Evolutionary conservation across 2,888 invertebrate species (phyloP).

Genomic region (Desoria tigrina): DNA sequence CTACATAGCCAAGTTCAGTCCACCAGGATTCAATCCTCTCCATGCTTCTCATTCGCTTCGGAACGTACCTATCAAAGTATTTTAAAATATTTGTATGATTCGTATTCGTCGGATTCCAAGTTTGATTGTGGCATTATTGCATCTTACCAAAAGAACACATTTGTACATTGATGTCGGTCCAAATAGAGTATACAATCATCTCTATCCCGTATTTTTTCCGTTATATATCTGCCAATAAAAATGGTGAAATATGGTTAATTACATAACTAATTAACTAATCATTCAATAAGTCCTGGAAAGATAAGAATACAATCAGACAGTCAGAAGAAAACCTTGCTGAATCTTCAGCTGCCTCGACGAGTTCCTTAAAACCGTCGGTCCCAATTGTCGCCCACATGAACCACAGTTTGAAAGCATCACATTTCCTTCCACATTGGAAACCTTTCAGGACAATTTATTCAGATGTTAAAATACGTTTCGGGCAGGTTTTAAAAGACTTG

Average conservation of each 20-base stretch:
- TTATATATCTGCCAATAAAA: conserved; percentile 62
- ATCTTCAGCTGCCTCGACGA: conserved; percentile 69
- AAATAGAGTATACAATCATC: conserved; percentile 67
- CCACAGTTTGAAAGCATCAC: conserved; percentile 91
- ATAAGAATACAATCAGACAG: too few species aligned
- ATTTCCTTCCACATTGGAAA: conserved; percentile 88
- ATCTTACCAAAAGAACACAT: conserved; percentile 75
- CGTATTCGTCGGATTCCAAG: too few species aligned
- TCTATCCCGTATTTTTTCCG: conserved; percentile 60
- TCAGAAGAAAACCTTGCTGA: conserved; percentile 63
- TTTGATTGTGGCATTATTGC: too few species aligned
- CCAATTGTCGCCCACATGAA: conserved; percentile 85
- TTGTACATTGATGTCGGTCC: conserved; percentile 70
- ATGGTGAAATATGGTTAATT: too few species aligned
- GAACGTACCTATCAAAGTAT: too few species aligned
- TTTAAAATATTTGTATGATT: conserved; percentile 58
- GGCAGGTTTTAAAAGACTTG: too few species aligned
- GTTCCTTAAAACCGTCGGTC: conserved; percentile 62
- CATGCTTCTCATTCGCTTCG: conserved; percentile 61
- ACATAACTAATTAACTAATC: too few species aligned
- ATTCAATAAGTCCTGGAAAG: too few species aligned
- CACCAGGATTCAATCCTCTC: conserved; percentile 62
- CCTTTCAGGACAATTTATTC: conserved; percentile 55
- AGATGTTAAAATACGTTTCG: too few species aligned
- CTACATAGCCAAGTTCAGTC: conserved; percentile 59